Conservation (phyloP, 92 coral and sea anemone genomes). For the Hydrozoanthus gracilis region DNA sequence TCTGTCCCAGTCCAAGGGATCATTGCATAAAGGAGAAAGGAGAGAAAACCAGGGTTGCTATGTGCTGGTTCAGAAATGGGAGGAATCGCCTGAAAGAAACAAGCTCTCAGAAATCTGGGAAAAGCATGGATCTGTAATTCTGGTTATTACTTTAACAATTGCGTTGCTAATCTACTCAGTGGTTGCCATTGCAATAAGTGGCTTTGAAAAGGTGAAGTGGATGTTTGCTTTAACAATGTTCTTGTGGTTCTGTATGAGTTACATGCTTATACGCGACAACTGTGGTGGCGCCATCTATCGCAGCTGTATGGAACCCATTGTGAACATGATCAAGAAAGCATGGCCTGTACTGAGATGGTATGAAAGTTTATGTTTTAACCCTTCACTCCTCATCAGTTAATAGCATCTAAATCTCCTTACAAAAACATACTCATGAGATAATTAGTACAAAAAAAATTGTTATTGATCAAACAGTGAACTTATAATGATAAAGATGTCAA, state of each 20-base stretch:
- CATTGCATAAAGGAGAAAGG: conserved; percentile 52
- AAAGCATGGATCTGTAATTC: conserved; percentile 62
- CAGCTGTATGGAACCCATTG: conserved; percentile 67
- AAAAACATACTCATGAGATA: too few species aligned
- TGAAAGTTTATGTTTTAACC: background rate
- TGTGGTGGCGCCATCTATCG: conserved; percentile 78
- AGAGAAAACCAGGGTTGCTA: conserved; percentile 46
- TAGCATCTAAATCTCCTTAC: too few species aligned
- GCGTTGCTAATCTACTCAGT: conserved; percentile 69
- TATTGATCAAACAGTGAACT: too few species aligned
- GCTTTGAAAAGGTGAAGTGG: conserved; percentile 83
- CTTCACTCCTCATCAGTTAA: too few species aligned
- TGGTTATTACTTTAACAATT: conserved; percentile 38
- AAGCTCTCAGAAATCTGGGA: conserved; percentile 62
- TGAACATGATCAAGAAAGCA: conserved; percentile 45
- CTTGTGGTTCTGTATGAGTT: conserved; percentile 89
- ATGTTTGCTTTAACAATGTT: conserved; percentile 84
- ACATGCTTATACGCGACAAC: conserved; percentile 75
- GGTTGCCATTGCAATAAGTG: conserved; percentile 80
- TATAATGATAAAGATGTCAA: too few species aligned
- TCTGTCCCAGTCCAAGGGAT: conserved; percentile 63
- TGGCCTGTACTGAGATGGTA: conserved; percentile 88
- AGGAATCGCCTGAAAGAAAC: conserved; percentile 70
- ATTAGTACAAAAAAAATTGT: too few species aligned
- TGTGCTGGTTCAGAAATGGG: conserved; percentile 59